Evolutionary conservation across 2,797 vertebrate species (phyloP).

Genomic region (Columba guinea): DNA sequence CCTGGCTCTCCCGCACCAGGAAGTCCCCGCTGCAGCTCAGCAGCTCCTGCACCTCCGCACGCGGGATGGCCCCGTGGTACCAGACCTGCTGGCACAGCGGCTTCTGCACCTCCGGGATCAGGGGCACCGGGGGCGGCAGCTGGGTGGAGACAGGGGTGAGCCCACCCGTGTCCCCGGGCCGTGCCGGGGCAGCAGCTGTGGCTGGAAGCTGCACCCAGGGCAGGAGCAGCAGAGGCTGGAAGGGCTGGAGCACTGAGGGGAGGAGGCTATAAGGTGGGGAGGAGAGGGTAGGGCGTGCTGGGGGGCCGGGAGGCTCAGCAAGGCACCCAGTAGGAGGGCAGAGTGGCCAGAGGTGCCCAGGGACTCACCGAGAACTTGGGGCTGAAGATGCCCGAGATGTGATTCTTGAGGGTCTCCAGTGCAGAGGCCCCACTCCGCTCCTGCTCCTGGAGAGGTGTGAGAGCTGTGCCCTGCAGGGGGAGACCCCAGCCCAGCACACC

Average conservation of each 20-base stretch:
- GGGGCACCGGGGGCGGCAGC: constrained; percentile 77
- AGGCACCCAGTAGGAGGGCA: background rate
- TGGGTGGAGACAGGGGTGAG: constrained; percentile 53
- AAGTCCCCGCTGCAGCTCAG: constrained; percentile 87
- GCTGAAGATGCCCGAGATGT: constrained; percentile 87
- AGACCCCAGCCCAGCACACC: fast-evolving
- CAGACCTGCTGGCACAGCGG: constrained; percentile 91
- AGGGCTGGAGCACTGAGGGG: background rate
- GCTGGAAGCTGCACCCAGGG: background rate
- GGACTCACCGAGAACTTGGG: constrained; percentile 84
- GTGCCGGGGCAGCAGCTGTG: fast-evolving
- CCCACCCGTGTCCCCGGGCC: fast-evolving
- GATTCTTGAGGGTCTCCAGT: constrained; percentile 84
- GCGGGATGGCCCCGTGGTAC: constrained; percentile 94
- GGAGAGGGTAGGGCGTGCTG: background rate
- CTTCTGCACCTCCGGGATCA: constrained; percentile 83
- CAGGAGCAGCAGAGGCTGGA: background rate
- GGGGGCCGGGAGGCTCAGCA: background rate
- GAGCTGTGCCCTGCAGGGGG: background rate
- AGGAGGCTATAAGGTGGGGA: background rate
- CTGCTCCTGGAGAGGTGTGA: constrained; percentile 72
- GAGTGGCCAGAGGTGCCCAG: background rate
- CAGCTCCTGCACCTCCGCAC: constrained; percentile 87
- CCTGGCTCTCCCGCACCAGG: constrained; percentile 91
- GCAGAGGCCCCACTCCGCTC: constrained; percentile 73